Base-by-base conservation (phyloP, 2,888 invertebrate species). In the Agonopterix alstromeriana region DNA sequence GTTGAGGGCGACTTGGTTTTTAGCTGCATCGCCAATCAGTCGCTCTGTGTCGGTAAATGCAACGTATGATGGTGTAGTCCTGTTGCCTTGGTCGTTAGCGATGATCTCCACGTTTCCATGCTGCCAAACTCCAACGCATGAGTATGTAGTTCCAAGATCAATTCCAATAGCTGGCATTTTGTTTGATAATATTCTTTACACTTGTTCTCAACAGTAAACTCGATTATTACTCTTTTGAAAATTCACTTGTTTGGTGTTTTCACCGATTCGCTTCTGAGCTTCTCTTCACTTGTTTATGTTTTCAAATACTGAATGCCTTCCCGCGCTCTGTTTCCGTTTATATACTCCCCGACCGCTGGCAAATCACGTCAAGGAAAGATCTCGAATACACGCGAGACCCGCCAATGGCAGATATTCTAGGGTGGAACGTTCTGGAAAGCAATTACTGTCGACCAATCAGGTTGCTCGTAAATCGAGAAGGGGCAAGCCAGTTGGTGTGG, bases 71-170 rank as follows among this genome's bases (percentile, higher is more conserved):
- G 96, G 96, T 46, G 96, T 97, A 8, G 95, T 96, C 47, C 96
- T 88, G 78, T 96, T 96, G 54, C 96, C 96, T 81, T 96, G 95
- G 73, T 96, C 95, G 73, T 97, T 97, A 50, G 96, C 95, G 70
- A 96, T 95, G 72, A 94, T 94, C 73, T 94, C 94, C 53, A 95
- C 94, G 75, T 94, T 93, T 51, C 93, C 93, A 69, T 95, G 92
- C 71, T 94, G 94, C 91, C 94, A 95, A n/a, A 95, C 94, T 62
- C 94, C 95, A 44, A 95, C 95, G 70, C 95, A 94, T 36, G 95
- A 96, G 78, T 95, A 96, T 7, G 96, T 97, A 38, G 96, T 97
- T 63, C 96, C 97, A 72, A 97, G 90, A 90, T 97, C 82, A 57
- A 83, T 85, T 78, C 83, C 84, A 45, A 84, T 73, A 55, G 83